Evolutionary conservation across 2,113 vertebrate genomes (phyloP).

Genomic region (Nicator chloris): DNA sequence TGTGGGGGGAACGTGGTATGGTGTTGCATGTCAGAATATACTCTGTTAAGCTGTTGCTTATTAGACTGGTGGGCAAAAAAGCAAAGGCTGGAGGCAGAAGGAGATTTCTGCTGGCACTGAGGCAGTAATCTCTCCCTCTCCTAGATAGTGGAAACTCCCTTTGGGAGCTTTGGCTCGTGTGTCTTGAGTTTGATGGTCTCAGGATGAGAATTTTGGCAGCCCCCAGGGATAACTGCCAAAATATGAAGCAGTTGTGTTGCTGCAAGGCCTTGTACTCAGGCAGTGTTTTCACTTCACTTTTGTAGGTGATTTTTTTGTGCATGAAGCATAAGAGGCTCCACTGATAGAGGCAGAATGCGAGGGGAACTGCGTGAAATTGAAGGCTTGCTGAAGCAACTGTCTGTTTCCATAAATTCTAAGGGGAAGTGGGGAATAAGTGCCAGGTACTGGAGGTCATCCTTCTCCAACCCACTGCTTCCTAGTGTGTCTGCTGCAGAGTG

Average conservation of each 20-base stretch:
- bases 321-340: not conserved
- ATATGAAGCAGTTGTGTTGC: not conserved
- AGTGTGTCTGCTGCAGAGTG: not conserved
- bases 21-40: not conserved
- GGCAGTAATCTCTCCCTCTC: not conserved
- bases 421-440: not conserved
- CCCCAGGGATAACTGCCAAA: not conserved
- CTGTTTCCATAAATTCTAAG: not conserved
- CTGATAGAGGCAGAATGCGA: rapidly evolving
- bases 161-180: not conserved
- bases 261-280: not conserved
- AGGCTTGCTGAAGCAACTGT: not conserved
- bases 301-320: not conserved
- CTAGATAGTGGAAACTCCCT: not conserved
- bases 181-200: not conserved
- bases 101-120: not conserved
- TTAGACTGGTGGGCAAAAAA: not conserved
- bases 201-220: not conserved
- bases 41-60: not conserved
- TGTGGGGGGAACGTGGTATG: rapidly evolving
- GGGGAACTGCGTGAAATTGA: not conserved
- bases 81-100: not conserved
- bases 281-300: not conserved
- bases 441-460: not conserved
- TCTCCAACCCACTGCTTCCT: not conserved